Evolutionary conservation across 2,888 invertebrate species (phyloP).

Genomic region (Spodoptera littoralis): DNA sequence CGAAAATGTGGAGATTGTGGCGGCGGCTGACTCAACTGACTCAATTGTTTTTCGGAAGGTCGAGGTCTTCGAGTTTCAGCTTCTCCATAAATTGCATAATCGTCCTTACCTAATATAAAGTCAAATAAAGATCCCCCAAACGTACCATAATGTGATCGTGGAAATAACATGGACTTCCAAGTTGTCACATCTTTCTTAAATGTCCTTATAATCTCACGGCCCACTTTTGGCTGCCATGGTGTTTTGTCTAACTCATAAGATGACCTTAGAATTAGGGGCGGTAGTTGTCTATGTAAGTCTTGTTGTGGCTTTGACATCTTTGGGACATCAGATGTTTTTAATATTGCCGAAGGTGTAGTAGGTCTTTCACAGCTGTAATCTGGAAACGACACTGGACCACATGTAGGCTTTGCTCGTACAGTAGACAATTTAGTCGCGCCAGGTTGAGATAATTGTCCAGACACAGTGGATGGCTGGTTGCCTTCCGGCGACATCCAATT

Average conservation of each 20-base stretch:
- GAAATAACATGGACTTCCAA: not conserved
- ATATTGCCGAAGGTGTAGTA: not conserved
- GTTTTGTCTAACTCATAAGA: not conserved
- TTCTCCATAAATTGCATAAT: not conserved
- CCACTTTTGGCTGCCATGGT: slow-evolving; percentile 1
- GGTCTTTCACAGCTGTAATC: slow-evolving; percentile 18
- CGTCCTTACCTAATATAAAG: not conserved
- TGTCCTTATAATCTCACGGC: slow-evolving; percentile 1
- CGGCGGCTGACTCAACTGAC: no score
- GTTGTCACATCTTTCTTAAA: slow-evolving; percentile 1
- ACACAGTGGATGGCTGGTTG: not conserved
- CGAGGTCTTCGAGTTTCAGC: not conserved
- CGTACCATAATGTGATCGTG: not conserved
- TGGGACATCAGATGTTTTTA: not conserved
- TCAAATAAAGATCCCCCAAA: slow-evolving; percentile 3
- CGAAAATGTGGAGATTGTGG: not conserved
- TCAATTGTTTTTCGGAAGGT: not conserved
- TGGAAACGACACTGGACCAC: slow-evolving; percentile 8
- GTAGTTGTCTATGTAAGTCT: not conserved
- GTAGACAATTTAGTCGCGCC: no score
- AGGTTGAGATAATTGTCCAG: not conserved
- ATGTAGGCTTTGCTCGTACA: slow-evolving; percentile 6
- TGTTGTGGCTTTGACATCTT: not conserved
- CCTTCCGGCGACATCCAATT: slow-evolving; percentile 1
- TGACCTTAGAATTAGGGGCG: not conserved